Percentiles rank a stretch among this genome's conserved stretches.
These are phyloP conservation scores for Emydoidea blandingii DNA, from an alignment of 2,797 vertebrate genomes.

Conservation along the genomic window DNA sequence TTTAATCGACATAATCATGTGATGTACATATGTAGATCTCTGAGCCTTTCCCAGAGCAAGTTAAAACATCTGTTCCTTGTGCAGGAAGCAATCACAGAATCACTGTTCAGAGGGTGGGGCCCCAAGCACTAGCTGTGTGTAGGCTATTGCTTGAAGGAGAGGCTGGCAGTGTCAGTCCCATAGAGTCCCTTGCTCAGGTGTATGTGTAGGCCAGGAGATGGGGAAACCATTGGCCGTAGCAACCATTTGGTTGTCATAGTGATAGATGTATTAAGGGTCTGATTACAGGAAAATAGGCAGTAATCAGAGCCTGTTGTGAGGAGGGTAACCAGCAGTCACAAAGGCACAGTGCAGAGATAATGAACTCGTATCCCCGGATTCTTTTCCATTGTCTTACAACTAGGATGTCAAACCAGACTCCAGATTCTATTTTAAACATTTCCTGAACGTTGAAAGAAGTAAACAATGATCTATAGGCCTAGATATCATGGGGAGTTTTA, in stretches of 20 bases:
- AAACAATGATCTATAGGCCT: background rate
- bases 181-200: background rate
- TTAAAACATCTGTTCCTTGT: background rate
- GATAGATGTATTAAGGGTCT: background rate
- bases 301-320: background rate
- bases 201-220: background rate
- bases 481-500: background rate
- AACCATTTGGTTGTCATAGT: background rate
- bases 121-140: background rate
- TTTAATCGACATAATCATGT: background rate
- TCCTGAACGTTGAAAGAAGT: background rate
- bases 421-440: rapidly evolving
- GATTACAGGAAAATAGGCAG: background rate
- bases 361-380: background rate
- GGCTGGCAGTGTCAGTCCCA: background rate
- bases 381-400: background rate
- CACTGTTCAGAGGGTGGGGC: background rate
- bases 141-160: background rate
- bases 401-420: background rate
- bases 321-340: background rate
- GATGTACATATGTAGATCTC: background rate
- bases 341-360: background rate
- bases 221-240: background rate
- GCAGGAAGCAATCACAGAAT: background rate
- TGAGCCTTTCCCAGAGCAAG: background rate